phyloP scores from a whole-genome alignment of 2,888 invertebrate species.

The Scaptomyza caliginosa region DNA sequence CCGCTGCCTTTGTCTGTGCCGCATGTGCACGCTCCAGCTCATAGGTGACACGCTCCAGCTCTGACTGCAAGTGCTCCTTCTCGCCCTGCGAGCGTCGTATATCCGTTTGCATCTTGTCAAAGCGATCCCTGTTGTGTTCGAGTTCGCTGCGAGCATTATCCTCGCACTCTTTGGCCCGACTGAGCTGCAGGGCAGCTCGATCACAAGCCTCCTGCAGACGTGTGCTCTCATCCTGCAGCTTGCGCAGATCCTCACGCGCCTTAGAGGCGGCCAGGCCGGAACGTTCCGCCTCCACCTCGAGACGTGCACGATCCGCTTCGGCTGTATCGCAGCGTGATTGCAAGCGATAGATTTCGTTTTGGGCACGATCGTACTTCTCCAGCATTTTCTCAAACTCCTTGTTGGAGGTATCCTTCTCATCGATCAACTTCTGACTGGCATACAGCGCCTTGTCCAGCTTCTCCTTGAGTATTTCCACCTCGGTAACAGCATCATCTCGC shows the following conservation, averaged over 20 bases:
- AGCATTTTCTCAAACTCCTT: constrained; percentile 96
- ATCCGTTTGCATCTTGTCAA: constrained; percentile 94
- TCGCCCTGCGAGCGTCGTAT: constrained; percentile 92
- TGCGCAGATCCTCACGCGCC: constrained; percentile 93
- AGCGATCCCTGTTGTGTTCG: constrained; percentile 94
- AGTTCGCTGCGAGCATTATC: constrained; percentile 95
- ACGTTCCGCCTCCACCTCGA: constrained; percentile 94
- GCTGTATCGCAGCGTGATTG: constrained; percentile 94
- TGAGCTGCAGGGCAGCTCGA: constrained; percentile 92
- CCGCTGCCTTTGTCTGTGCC: constrained; percentile 93
- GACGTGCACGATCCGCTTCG: constrained; percentile 93
- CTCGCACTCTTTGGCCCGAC: constrained; percentile 94
- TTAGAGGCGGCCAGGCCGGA: constrained; percentile 91
- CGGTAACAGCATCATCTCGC: constrained; percentile 92
- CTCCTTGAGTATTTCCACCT: constrained; percentile 94
- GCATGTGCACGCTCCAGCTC: constrained; percentile 94
- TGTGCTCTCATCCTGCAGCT: constrained; percentile 93
- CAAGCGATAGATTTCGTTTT: constrained; percentile 94
- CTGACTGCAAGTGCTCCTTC: constrained; percentile 93
- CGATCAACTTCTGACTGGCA: constrained; percentile 91
- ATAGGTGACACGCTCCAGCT: constrained; percentile 92
- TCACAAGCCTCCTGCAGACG: constrained; percentile 95
- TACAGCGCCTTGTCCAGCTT: constrained; percentile 95
- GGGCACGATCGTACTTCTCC: constrained; percentile 96
- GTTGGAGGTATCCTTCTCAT: constrained; percentile 94